Evolutionary conservation across 37 sponge, comb jelly and placozoan genomes (phyloP).

Genomic region (Oopsacas minuta): DNA sequence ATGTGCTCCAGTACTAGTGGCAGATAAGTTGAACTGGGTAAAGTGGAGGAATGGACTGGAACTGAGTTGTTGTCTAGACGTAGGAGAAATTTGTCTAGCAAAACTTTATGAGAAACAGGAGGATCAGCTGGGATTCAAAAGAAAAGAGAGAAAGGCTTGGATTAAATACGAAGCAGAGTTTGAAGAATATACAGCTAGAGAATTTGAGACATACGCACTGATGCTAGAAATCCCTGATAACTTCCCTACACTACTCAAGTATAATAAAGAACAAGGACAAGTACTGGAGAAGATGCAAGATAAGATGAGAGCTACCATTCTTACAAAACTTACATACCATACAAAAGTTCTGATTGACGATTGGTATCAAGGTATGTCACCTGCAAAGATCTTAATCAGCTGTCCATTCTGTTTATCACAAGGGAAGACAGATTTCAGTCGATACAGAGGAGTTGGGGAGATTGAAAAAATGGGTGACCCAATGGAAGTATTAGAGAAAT

Average conservation of each 20-base stretch:
- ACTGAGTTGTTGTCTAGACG: slow-evolving; percentile 27
- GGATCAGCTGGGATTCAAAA: not conserved
- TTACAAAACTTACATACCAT: slow-evolving; percentile 31
- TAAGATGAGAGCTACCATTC: slow-evolving; percentile 52
- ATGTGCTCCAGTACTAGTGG: slow-evolving; percentile 27
- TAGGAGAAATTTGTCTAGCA: slow-evolving; percentile 13
- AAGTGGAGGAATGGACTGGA: slow-evolving; percentile 55
- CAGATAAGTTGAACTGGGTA: slow-evolving; percentile 39
- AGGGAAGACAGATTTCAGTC: not conserved
- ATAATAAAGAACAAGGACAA: not conserved
- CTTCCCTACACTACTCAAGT: not conserved
- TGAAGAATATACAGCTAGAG: not conserved
- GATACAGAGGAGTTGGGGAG: not conserved
- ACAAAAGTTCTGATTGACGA: slow-evolving; percentile 13
- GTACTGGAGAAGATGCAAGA: slow-evolving; percentile 39
- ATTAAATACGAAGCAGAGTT: not conserved
- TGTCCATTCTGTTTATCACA: not conserved
- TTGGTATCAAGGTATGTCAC: slow-evolving; percentile 23
- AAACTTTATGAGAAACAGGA: slow-evolving; percentile 26
- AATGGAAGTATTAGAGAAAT: not conserved
- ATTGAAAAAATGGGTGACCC: not conserved
- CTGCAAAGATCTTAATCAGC: not conserved
- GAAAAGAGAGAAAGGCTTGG: not conserved
- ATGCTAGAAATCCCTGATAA: not conserved
- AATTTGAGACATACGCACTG: not conserved